Evolutionary conservation across 35 echinoderm and acorn worm species (phyloP), one percentile per base, ranked within the genome.

Genomic region (Patiria miniata): DNA sequence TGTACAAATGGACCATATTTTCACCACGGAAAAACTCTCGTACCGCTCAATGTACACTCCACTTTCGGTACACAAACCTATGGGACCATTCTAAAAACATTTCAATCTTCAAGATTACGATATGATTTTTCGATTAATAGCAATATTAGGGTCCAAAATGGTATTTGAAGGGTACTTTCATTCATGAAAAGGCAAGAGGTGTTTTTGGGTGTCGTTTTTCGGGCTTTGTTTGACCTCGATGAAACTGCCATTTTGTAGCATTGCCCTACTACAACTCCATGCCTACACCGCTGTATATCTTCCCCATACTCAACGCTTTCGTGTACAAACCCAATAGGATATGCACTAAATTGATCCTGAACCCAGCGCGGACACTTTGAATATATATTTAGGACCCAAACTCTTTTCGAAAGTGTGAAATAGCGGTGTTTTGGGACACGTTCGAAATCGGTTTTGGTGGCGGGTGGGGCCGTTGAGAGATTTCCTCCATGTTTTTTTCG

Each of bases 221-320:
- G 77, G 91, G 91, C 91, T 93, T 93, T 93, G 91, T 93, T 93
- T 93, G 91, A 93, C 91, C 91, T 78, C 91, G 90, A 82, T 56
- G 42, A 10, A 77, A 57, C 90, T 91, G 90, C 90, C 90, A 91
- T 91, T 68, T 91, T 91, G 90, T 81, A 61, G 53, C 77, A 81
- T 89, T 80, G 79, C 78, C 28, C 34, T 8, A 53, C 83, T 79
- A 37, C 60, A 79, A 83, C 79, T 86, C 85, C 90, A 78, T 80
- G 78, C 76, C 77, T 40, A 87, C 76, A 78, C 33, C 90, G 54
- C 82, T 85, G 90, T 91, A 91, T 86, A 91, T 86, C 51, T 36
- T 61, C 39, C 78, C 77, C 40, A 91, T 91, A 86, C 82, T 80
- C 56, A 83, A 51, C 77, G 44, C 76, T 86, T 91, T 86, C 44